phyloP scores from a whole-genome alignment of 2,888 invertebrate genomes.

The Phyllotreta cruciferae region DNA sequence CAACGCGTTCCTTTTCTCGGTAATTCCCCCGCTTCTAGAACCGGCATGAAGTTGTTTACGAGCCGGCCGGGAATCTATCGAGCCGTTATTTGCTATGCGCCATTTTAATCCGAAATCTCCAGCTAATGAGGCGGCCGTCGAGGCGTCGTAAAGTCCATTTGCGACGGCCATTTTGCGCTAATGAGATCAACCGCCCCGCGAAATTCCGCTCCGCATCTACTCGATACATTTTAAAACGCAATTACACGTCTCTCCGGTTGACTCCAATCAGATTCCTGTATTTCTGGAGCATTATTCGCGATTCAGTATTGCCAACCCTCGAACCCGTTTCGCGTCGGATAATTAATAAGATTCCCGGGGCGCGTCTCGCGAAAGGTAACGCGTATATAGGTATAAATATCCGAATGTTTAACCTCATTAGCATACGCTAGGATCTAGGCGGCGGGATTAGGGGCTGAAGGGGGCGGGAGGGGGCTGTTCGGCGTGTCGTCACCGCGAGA shows the following conservation, averaged over 20 bases:
- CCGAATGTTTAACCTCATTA: constrained; percentile 22
- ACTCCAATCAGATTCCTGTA: too few species aligned
- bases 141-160: constrained; percentile 36
- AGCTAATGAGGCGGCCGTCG: constrained; percentile 40
- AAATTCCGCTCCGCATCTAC: too few species aligned
- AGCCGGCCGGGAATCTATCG: constrained; percentile 36
- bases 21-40: constrained; percentile 24
- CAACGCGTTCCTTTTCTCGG: constrained; percentile 31
- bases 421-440: constrained; percentile 23
- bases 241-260: neutral
- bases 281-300: neutral
- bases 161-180: too few species aligned
- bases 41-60: constrained; percentile 36
- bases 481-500: too few species aligned
- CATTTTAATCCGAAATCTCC: constrained; percentile 41
- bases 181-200: constrained; percentile 8
- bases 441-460: constrained; percentile 19
- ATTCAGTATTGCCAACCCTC: neutral
- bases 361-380: constrained; percentile 11
- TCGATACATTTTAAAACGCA: too few species aligned
- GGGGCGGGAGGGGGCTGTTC: too few species aligned
- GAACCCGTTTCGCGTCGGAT: constrained; percentile 3
- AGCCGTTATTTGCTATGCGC: constrained; percentile 41
- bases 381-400: constrained; percentile 15
- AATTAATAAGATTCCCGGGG: constrained; percentile 8